Percentiles rank a stretch among this genome's conserved stretches.
phyloP scores from a whole-genome alignment of 1,140 invertebrate genomes.

The Pissodes strobi region DNA sequence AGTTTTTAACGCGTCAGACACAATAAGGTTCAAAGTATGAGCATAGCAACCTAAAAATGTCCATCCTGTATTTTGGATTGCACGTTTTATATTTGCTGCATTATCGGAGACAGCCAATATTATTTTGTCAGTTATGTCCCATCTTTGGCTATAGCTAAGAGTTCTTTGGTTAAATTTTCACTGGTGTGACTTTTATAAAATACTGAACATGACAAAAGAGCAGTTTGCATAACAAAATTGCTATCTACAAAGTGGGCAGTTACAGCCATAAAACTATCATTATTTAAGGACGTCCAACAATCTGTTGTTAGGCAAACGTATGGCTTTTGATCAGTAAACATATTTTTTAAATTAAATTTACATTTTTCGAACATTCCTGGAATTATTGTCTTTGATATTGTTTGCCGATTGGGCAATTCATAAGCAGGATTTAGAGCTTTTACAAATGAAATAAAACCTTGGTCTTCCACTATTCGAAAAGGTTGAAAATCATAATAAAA shows the following conservation, averaged over 20 bases:
- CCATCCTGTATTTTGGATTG: constrained; percentile 34
- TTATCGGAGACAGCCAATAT: constrained; percentile 45
- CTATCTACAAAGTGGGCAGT: not conserved
- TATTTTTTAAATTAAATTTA: constrained; percentile 13
- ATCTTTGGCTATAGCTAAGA: constrained; percentile 35
- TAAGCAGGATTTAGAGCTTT: constrained; percentile 44
- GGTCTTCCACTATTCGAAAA: constrained; percentile 46
- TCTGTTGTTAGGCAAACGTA: constrained; percentile 27
- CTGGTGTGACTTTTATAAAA: constrained; percentile 32
- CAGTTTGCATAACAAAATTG: constrained; percentile 15
- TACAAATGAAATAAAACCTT: constrained; percentile 42
- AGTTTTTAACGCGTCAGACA: constrained; percentile 13
- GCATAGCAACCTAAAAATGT: constrained; percentile 47
- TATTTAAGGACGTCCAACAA: constrained; percentile 17
- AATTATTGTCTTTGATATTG: constrained; percentile 32
- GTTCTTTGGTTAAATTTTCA: constrained; percentile 28
- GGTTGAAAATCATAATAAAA: constrained; percentile 45
- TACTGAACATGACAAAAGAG: constrained; percentile 26
- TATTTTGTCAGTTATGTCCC: constrained; percentile 42
- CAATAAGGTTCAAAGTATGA: constrained; percentile 45
- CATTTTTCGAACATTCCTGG: constrained; percentile 24
- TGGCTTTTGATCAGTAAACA: not conserved
- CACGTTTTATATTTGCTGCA: constrained; percentile 45
- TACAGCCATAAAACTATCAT: not conserved
- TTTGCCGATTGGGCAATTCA: constrained; percentile 41